A percentile compares a stretch with the other conserved stretches of the same genome.
Conservation (phyloP, 2,888 invertebrate genomes). For the Cosmia trapezina region DNA sequence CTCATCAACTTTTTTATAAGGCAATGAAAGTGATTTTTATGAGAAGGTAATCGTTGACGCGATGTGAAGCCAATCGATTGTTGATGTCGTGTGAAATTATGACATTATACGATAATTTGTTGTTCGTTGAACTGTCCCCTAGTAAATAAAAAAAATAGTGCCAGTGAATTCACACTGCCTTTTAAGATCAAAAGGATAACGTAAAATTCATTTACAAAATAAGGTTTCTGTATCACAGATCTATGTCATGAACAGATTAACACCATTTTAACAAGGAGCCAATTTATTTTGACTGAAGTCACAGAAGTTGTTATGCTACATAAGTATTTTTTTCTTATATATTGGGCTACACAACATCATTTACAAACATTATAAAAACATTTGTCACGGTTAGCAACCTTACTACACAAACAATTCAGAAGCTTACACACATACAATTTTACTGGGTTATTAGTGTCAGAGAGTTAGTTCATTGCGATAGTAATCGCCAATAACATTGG, state of each 20-base stretch:
- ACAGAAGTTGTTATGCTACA: too few species aligned
- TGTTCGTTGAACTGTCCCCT: constrained; percentile 53
- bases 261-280: too few species aligned
- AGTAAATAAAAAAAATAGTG: neutral
- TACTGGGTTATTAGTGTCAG: constrained; percentile 23
- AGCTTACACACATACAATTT: constrained; percentile 2
- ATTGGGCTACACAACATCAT: too few species aligned
- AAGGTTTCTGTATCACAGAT: too few species aligned
- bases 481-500: neutral
- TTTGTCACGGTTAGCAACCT: too few species aligned
- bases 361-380: too few species aligned
- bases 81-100: constrained; percentile 66
- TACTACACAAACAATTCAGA: neutral
- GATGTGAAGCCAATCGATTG: constrained; percentile 68
- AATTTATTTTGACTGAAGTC: too few species aligned
- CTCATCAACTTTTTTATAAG: constrained; percentile 60
- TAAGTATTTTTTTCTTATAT: too few species aligned
- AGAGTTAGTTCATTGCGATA: constrained; percentile 22
- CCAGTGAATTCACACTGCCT: too few species aligned
- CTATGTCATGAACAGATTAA: too few species aligned
- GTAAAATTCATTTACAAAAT: too few species aligned
- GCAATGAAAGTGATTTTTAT: constrained; percentile 72
- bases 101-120: constrained; percentile 51
- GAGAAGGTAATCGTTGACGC: constrained; percentile 56
- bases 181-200: too few species aligned